These are phyloP conservation scores for Drosophila mauritiana DNA, from an alignment of 1,140 invertebrate genomes.

Conservation along the genomic window DNA sequence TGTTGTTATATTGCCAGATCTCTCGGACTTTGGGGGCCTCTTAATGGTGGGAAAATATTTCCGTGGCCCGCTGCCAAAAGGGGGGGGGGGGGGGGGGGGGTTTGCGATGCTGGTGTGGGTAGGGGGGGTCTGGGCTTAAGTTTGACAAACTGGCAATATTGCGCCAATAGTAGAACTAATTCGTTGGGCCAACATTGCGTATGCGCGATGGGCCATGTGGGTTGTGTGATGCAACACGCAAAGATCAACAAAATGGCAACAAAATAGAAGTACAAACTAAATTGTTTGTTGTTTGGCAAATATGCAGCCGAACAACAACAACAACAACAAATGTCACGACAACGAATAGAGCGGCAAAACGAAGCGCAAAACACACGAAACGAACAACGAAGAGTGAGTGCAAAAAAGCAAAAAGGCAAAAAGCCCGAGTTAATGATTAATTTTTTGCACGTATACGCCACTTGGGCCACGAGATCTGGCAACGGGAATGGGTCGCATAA, in stretches of 20 bases:
- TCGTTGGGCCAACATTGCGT: slow-evolving; percentile 47
- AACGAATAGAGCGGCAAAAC: slow-evolving; percentile 27
- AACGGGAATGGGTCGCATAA: slow-evolving; percentile 31
- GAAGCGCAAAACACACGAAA: slow-evolving; percentile 32
- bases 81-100: too few relatives aligned
- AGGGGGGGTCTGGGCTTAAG: not conserved
- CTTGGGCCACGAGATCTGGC: slow-evolving; percentile 32
- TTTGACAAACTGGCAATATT: slow-evolving; percentile 16
- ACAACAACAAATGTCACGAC: slow-evolving; percentile 66
- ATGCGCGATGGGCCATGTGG: slow-evolving; percentile 28
- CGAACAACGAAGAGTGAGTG: slow-evolving; percentile 20
- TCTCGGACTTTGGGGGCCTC: slow-evolving; percentile 54
- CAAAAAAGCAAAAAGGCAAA: slow-evolving; percentile 15
- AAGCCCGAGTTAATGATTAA: slow-evolving; percentile 66
- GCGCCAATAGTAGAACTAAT: slow-evolving; percentile 45
- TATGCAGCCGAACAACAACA: slow-evolving; percentile 34
- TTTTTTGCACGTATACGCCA: slow-evolving; percentile 72
- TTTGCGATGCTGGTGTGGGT: not conserved
- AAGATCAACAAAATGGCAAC: slow-evolving; percentile 23
- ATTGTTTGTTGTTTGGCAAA: slow-evolving; percentile 33
- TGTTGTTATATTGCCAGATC: slow-evolving; percentile 46
- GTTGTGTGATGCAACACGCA: slow-evolving; percentile 30
- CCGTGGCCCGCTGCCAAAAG: slow-evolving; percentile 19
- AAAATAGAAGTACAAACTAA: slow-evolving; percentile 27
- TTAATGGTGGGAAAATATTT: slow-evolving; percentile 83